A percentile compares a stretch with the other conserved stretches of the same genome.
Conservation (phyloP, 2,113 vertebrate genomes). For the Myotis brandtii region DNA sequence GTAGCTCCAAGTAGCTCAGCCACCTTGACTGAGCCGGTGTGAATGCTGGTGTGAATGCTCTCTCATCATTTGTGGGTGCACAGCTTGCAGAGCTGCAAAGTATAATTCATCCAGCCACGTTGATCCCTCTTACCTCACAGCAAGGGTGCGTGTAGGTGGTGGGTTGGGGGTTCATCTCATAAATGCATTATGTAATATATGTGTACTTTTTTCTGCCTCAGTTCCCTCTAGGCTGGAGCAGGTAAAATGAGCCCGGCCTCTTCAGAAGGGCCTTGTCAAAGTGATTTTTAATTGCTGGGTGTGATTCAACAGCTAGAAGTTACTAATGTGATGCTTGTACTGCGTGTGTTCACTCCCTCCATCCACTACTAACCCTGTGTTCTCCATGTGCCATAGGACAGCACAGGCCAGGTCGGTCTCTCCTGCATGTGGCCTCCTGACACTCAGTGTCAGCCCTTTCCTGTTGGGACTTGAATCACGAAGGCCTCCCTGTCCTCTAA, state of each 20-base stretch:
- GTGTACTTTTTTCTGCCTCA: neutral
- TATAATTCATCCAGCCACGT: neutral
- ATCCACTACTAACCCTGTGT: accelerated
- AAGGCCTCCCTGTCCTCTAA: neutral
- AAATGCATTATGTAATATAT: neutral
- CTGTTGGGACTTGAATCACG: neutral
- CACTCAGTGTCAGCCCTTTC: neutral
- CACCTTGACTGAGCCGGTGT: neutral
- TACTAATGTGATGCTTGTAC: no score
- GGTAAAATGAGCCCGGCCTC: neutral
- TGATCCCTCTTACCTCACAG: neutral
- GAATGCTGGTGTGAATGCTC: neutral
- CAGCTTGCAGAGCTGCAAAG: neutral
- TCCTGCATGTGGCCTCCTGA: neutral
- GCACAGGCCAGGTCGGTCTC: neutral
- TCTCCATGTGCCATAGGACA: neutral
- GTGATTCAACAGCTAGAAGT: neutral
- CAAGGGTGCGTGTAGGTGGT: neutral
- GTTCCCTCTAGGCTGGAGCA: neutral
- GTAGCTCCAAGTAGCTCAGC: neutral
- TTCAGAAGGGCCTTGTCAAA: neutral
- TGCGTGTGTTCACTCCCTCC: neutral
- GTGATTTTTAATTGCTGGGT: neutral
- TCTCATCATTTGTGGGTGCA: neutral
- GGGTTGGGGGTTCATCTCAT: neutral